Conservation (phyloP, 2,113 vertebrate genomes). For the Vidua chalybeata region DNA sequence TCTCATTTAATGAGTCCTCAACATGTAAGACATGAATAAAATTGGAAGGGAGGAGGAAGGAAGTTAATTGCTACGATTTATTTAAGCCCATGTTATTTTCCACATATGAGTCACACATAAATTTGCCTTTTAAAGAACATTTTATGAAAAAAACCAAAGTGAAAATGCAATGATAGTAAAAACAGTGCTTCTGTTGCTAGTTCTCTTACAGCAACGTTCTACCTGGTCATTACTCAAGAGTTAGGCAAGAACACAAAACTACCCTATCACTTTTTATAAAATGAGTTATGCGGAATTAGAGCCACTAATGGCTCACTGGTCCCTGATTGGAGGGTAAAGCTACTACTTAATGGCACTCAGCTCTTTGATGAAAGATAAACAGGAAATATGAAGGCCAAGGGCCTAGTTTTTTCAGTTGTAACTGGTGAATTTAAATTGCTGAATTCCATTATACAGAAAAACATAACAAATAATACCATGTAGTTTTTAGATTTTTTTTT, state of each 20-base stretch:
- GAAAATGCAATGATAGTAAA: background rate
- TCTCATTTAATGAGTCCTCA: background rate
- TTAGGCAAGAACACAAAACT: background rate
- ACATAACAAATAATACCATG: background rate
- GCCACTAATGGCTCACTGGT: background rate
- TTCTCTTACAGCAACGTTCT: background rate
- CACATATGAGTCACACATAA: background rate
- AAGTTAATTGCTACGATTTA: constrained; percentile 5
- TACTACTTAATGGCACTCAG: background rate
- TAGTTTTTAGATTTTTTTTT: background rate
- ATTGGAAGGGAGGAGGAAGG: background rate
- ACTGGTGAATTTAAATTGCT: background rate
- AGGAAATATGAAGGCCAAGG: background rate
- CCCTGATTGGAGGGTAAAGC: background rate
- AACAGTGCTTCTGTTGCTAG: background rate
- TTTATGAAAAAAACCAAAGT: background rate
- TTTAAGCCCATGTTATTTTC: constrained; percentile 20
- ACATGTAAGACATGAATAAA: background rate
- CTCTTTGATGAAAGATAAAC: background rate
- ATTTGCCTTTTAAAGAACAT: background rate
- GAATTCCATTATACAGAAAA: background rate
- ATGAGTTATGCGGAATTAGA: background rate
- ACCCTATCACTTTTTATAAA: background rate
- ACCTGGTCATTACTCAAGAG: background rate
- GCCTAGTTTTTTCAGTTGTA: background rate